These are phyloP conservation scores for Ptychoptera albimana DNA, from an alignment of 2,888 invertebrate genomes.

Conservation along the genomic window DNA sequence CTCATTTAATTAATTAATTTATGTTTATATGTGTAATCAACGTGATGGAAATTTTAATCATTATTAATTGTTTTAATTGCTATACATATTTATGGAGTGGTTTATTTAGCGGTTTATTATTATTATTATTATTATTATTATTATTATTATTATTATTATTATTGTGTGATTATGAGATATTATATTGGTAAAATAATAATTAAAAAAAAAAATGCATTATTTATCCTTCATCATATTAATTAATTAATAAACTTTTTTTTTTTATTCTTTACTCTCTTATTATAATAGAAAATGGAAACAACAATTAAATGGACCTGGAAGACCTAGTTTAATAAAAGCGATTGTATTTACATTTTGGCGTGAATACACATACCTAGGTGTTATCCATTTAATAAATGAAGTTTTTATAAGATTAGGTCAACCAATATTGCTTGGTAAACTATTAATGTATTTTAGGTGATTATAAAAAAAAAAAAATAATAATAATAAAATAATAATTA, in stretches of 20 bases:
- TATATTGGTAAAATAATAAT: too few species aligned
- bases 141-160: too few species aligned
- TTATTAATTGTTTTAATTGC: too few species aligned
- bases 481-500: not conserved
- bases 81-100: too few species aligned
- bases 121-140: too few species aligned
- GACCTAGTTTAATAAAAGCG: slow-evolving; percentile 12
- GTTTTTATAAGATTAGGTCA: slow-evolving; percentile 11
- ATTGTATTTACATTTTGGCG: slow-evolving; percentile 13
- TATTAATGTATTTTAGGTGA: slow-evolving; percentile 12
- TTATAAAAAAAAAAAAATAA: not conserved
- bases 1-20: too few species aligned
- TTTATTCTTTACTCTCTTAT: not conserved
- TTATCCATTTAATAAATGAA: slow-evolving; percentile 11
- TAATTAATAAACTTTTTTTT: not conserved
- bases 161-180: too few species aligned
- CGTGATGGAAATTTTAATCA: too few species aligned
- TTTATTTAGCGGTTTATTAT: too few species aligned
- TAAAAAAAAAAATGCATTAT: too few species aligned
- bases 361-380: slow-evolving; percentile 10
- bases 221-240: too few species aligned
- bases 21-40: too few species aligned
- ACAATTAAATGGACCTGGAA: slow-evolving; percentile 8
- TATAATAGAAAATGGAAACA: slow-evolving; percentile 11
- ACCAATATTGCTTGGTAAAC: slow-evolving; percentile 12